Conservation (phyloP, 2,797 vertebrate species). For the Hafferia zeledoni region DNA sequence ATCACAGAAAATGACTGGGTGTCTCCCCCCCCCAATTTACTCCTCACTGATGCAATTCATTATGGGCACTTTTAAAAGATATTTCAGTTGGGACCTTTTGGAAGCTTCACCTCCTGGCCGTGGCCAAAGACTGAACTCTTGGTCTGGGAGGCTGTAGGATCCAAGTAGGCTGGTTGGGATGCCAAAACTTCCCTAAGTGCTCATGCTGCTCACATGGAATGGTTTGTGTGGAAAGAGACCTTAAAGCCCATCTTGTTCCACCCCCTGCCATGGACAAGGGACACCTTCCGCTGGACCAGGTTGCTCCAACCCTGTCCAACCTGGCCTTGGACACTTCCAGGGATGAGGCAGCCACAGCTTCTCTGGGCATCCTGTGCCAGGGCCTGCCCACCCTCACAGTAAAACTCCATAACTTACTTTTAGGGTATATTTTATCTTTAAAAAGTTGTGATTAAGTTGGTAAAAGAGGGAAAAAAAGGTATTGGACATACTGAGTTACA, state of each 20-base stretch:
- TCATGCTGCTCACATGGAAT: neutral
- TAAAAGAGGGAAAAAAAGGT: neutral
- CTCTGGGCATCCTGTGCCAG: neutral
- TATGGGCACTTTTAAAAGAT: neutral
- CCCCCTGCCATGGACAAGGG: too few relatives aligned
- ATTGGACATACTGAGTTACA: accelerated
- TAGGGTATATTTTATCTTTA: neutral
- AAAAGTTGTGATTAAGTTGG: neutral
- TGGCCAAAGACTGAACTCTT: neutral
- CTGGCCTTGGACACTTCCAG: neutral
- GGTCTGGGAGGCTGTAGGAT: neutral
- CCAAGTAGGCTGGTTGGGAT: neutral
- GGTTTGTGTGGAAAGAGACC: neutral
- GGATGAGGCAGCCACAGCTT: neutral
- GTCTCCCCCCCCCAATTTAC: neutral
- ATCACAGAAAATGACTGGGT: conserved; percentile 49
- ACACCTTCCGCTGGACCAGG: neutral
- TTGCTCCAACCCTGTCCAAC: neutral
- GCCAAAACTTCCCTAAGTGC: neutral
- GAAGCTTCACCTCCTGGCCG: neutral
- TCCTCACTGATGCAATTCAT: neutral
- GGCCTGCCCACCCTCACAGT: accelerated
- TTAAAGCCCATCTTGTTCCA: neutral
- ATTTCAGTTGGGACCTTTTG: neutral
- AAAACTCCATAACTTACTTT: accelerated